Evolutionary conservation across 2,113 vertebrate genomes (phyloP).

Genomic region (Nipponia nippon): DNA sequence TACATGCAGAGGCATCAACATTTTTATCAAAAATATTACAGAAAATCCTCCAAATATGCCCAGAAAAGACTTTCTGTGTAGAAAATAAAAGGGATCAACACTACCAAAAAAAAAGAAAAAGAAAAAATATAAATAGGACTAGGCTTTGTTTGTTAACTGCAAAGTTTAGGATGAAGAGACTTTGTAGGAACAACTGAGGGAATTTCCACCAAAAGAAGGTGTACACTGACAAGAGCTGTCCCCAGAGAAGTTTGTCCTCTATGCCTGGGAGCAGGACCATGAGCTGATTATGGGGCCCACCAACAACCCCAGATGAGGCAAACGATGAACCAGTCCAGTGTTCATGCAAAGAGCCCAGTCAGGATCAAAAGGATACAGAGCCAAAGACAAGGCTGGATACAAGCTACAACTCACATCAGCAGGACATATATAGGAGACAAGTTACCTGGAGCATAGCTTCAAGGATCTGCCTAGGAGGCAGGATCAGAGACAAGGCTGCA

Average conservation of each 20-base stretch:
- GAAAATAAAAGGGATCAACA: not conserved
- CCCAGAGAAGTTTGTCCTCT: not conserved
- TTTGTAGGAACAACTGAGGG: not conserved
- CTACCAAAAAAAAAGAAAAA: not conserved
- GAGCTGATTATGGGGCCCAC: not conserved
- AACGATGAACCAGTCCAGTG: not conserved
- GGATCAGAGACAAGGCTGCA: not conserved
- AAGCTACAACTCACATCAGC: not conserved
- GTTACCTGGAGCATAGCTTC: not conserved
- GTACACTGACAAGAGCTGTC: not conserved
- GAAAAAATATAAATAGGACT: not conserved
- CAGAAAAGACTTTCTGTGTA: fast-evolving
- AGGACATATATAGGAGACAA: fast-evolving
- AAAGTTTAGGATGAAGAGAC: not conserved
- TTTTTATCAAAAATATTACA: not conserved
- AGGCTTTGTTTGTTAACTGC: not conserved
- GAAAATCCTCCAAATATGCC: not conserved
- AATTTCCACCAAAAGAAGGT: not conserved
- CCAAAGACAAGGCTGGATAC: not conserved
- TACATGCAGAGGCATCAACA: not conserved
- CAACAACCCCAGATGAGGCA: not conserved
- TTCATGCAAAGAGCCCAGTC: not conserved
- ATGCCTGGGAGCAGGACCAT: not conserved
- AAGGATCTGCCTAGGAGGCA: not conserved
- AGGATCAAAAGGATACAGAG: not conserved